Evolutionary conservation across 2,113 vertebrate species (phyloP), one percentile per base, ranked within the genome.

Genomic region (Rhipidura dahli): DNA sequence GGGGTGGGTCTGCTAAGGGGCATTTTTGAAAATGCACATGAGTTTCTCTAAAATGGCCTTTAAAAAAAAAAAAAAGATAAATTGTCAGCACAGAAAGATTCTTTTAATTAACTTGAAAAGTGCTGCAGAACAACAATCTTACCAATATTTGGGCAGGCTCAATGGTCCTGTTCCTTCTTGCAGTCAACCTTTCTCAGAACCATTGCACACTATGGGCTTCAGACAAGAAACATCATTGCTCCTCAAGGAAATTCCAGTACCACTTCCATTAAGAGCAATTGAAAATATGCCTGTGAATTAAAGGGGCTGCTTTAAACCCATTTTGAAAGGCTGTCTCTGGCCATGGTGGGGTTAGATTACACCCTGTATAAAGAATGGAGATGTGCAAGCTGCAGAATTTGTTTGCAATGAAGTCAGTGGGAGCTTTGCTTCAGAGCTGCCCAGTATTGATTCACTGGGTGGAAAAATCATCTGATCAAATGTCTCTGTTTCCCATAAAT

Each of bases 381-480:
- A 68, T 0, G 1, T n/a, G 30, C 9, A 54, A 23, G 13, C 13
- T 82, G 24, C 49, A 72, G 31, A 47, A 51, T 44, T 33, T 39
- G 30, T 86, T 75, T 88, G 35, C 47, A 69, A 11, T 42, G 14
- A 61, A 76, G 45, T 61, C 45, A 45, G 4, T 6, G 23, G 31
- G 28, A 72, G 6, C 2, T 91, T 75, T 60, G 14, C n/a, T 56
- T 75, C 24, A 23, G n/a, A 35, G 23, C 20, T 73, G n/a, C 18
- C 47, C 37, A 50, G 5, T 39, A 31, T 26, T 81, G 63, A 81
- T 89, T 77, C 54, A 71, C 22, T 35, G 37, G 40, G 65, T 91
- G 60, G 87, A 73, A 97, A 97, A 97, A 96, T 85, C 59, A 89
- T 87, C 89, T 80, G 49, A 96, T 94, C 91, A 95, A 95, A 91